Conservation (phyloP, 2,888 invertebrate genomes). For the Drosophila nr. fundita region DNA sequence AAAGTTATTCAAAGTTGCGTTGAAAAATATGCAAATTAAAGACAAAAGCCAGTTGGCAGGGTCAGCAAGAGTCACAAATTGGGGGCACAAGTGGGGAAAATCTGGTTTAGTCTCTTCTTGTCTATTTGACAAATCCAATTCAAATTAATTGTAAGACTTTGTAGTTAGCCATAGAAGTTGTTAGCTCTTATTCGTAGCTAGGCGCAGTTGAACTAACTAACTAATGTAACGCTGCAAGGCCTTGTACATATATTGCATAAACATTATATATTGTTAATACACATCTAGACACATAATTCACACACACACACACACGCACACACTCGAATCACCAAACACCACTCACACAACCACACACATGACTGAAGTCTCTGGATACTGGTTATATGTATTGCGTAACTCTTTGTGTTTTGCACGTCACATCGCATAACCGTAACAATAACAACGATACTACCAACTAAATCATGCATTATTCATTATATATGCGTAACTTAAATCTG, state of each 20-base stretch:
- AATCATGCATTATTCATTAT: too few species aligned
- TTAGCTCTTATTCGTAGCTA: conserved; percentile 13
- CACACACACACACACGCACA: conserved; percentile 57
- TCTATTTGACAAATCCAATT: not conserved
- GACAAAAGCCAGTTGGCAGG: conserved; percentile 25
- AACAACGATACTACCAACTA: not conserved
- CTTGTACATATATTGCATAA: conserved; percentile 52
- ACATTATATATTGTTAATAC: conserved; percentile 37
- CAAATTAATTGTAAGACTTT: not conserved
- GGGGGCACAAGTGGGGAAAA: conserved; percentile 17
- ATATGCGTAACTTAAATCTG: not conserved
- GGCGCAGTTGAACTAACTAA: conserved; percentile 28
- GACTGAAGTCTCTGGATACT: conserved; percentile 55
- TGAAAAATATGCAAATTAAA: conserved; percentile 46
- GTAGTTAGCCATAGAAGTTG: conserved; percentile 11
- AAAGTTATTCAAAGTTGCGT: conserved; percentile 3
- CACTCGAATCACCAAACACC: conserved; percentile 45
- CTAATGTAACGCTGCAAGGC: conserved; percentile 25
- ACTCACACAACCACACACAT: conserved; percentile 19
- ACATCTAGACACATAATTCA: conserved; percentile 22
- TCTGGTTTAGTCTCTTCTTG: not conserved
- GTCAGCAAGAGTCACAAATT: conserved; percentile 19
- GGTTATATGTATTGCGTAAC: conserved; percentile 45
- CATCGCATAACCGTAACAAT: conserved; percentile 22
- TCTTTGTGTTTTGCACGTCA: conserved; percentile 49